A percentile compares a stretch with the other conserved stretches of the same genome.
phyloP scores from a whole-genome alignment of 2,797 vertebrate species.

The Cynodonichthys magdalenae region DNA sequence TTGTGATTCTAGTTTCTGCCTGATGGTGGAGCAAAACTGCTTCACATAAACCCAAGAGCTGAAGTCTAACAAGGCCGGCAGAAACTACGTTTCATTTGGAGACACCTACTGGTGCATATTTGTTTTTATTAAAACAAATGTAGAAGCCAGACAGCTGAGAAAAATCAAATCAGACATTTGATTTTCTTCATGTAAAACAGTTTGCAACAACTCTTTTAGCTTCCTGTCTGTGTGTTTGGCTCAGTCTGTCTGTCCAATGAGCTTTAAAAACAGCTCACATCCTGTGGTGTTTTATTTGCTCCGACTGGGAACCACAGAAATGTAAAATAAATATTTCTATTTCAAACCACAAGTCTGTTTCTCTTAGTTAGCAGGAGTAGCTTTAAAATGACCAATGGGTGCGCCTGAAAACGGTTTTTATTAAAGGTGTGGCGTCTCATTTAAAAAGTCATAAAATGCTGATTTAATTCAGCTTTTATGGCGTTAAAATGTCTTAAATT shows the following conservation, averaged over 20 bases:
- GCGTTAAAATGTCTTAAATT: too few species aligned
- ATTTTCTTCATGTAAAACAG: not conserved
- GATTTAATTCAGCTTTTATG: not conserved
- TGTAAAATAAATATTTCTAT: conserved; percentile 6
- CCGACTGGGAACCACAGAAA: conserved; percentile 11
- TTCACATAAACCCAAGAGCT: conserved; percentile 1
- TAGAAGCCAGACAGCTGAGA: not conserved
- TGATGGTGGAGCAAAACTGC: conserved; percentile 53
- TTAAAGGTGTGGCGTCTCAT: not conserved
- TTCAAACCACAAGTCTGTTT: not conserved
- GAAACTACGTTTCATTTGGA: not conserved
- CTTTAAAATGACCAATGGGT: not conserved
- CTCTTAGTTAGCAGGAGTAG: not conserved
- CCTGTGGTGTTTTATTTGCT: not conserved
- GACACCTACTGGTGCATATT: not conserved
- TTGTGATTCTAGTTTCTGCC: conserved; percentile 39
- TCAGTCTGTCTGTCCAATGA: not conserved
- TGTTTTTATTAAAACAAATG: not conserved
- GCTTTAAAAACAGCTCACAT: not conserved
- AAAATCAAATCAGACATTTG: not conserved
- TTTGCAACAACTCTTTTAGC: not conserved
- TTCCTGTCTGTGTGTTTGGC: not conserved
- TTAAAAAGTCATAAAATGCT: not conserved
- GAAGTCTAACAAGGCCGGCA: too few species aligned
- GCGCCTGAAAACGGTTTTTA: not conserved